A percentile compares a stretch with the other conserved stretches of the same genome.
Evolutionary conservation across 30 jellyfish, hydroid and myxozoan genomes (phyloP).

Genomic region (Pelagia noctiluca): DNA sequence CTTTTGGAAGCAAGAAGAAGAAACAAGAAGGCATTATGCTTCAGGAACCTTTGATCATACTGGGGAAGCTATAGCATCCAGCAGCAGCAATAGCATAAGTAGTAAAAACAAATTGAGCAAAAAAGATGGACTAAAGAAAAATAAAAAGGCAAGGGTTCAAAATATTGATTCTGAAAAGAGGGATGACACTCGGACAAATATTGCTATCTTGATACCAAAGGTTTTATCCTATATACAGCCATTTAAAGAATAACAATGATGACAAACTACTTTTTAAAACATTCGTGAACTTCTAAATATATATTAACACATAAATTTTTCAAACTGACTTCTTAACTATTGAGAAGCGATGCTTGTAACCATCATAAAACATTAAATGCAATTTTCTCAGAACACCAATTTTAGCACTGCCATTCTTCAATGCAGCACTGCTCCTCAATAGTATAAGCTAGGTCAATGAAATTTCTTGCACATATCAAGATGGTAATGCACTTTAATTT

Average conservation of each 20-base stretch:
- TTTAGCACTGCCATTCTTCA: neutral
- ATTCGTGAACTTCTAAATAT: neutral
- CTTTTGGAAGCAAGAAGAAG: neutral
- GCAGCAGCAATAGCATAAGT: neutral
- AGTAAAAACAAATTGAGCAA: too few relatives aligned
- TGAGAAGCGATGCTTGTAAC: neutral
- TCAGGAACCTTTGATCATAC: neutral
- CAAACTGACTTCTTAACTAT: neutral
- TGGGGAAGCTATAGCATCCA: neutral
- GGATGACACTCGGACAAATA: too few relatives aligned
- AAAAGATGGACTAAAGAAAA: too few relatives aligned
- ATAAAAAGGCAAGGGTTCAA: too few relatives aligned
- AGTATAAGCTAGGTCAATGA: neutral
- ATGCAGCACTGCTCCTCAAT: neutral
- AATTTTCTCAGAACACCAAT: conserved; percentile 1
- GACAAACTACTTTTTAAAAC: neutral
- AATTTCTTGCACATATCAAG: neutral
- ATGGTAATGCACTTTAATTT: neutral
- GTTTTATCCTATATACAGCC: neutral
- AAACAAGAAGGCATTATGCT: neutral
- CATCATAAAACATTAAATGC: too few relatives aligned
- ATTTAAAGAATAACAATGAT: too few relatives aligned
- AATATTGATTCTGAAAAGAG: too few relatives aligned
- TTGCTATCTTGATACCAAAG: neutral
- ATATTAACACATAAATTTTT: too few relatives aligned